phyloP scores from a whole-genome alignment of 2,888 invertebrate species.

The Atethmia centrago region DNA sequence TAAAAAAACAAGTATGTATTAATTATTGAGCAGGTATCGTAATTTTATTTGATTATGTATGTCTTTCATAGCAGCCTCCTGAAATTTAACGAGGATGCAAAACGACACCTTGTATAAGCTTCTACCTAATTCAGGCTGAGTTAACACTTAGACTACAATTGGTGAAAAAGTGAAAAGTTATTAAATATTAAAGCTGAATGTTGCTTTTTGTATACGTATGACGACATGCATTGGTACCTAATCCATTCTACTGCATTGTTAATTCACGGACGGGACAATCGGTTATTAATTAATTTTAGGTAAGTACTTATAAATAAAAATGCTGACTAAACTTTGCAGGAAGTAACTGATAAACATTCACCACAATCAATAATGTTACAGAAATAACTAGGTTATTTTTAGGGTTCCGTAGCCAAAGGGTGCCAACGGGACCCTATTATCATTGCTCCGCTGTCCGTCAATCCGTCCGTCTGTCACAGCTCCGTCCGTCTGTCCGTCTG shows the following conservation, averaged over 20 bases:
- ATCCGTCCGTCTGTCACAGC: too few relatives aligned
- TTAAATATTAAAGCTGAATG: background rate
- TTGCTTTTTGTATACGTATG: background rate
- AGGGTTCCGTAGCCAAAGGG: too few relatives aligned
- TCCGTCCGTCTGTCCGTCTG: too few relatives aligned
- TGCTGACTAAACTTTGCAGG: slow-evolving; percentile 30
- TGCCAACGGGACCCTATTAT: too few relatives aligned
- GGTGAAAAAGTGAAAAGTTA: background rate
- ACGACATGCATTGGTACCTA: too few relatives aligned
- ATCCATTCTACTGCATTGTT: background rate
- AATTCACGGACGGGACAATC: background rate
- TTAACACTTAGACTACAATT: background rate
- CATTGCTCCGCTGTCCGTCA: too few relatives aligned
- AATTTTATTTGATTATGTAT: too few relatives aligned
- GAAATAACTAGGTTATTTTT: background rate
- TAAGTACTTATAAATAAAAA: slow-evolving; percentile 6
- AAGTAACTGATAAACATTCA: slow-evolving; percentile 25
- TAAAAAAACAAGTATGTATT: too few relatives aligned
- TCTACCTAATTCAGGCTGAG: background rate
- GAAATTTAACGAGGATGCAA: too few relatives aligned
- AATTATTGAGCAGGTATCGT: too few relatives aligned
- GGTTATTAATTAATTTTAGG: slow-evolving; percentile 2
- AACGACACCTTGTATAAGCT: background rate
- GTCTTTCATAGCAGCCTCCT: too few relatives aligned
- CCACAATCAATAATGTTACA: slow-evolving; percentile 29